Evolutionary conservation across 2,888 invertebrate genomes (phyloP), one percentile per base, ranked within the genome.

Genomic region (Lithophane leautieri): DNA sequence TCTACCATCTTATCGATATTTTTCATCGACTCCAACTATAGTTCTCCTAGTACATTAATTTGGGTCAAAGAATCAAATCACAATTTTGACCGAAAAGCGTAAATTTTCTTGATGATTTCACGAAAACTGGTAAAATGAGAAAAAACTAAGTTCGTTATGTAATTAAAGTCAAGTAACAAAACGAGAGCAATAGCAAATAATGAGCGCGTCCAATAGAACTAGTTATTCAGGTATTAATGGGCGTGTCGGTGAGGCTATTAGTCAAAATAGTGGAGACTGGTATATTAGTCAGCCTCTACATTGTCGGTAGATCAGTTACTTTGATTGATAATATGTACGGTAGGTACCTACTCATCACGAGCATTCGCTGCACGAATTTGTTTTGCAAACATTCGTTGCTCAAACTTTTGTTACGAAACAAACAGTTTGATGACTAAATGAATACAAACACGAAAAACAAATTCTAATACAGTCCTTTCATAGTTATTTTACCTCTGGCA

Each of bases 181-280:
- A 61, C 28, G 6, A 56, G 50, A 70, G 7, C 44, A 61, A 68
- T 61, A 50, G 34, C 42, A 56, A 34, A 67, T 70, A 75, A 74
- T 58, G 9, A 54, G 70, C n/a, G 14, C 28, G 61, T 50, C 42
- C 22, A 34, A 72, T 19, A 19, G n/a, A 83, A 76, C 76, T 40
- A 73, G 70, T 68, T 73, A 25, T 44, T 52, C 42, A 56, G n/a
- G 62, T 69, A 56, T 63, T 34, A 40, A 50, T 28, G 50, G 62
- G 70, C 34, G 72, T 61, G 72, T 66, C 61, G 14, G 16, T 19
- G 50, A 78, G 34, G 28, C 54, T 47, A 70, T 73, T 61, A 52
- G 28, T 73, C 61, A 60, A 74, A 78, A 68, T 61, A 76, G 16
- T 62, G 14, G 14, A 58, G 34, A 40, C 42, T 61, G 1, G n/a